phyloP scores from a whole-genome alignment of 2,113 vertebrate genomes.

The Pomatorhinus ruficollis region DNA sequence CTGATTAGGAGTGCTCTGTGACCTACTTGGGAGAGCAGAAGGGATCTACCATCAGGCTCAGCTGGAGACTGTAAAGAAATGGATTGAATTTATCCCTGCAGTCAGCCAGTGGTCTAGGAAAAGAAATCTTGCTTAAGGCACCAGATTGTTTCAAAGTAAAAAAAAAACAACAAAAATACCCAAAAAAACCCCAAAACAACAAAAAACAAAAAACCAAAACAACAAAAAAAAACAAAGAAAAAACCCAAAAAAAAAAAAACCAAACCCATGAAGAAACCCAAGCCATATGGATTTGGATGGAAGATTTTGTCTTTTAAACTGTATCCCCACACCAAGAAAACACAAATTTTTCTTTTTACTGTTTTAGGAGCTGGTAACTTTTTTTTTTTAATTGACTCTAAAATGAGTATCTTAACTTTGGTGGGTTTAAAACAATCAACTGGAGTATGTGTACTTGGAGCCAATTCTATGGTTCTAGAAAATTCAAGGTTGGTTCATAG shows the following conservation, averaged over 20 bases:
- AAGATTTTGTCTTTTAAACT: background rate
- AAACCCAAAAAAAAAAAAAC: no score
- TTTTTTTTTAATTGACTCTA: background rate
- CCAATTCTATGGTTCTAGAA: background rate
- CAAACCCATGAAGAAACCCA: no score
- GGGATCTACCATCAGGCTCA: background rate
- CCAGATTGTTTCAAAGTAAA: background rate
- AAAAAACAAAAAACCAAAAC: no score
- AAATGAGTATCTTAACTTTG: background rate
- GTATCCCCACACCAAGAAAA: background rate
- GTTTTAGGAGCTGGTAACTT: background rate
- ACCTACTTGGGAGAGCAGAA: background rate
- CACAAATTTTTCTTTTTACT: background rate
- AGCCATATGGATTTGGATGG: background rate
- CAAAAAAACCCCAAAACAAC: background rate
- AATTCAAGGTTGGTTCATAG: background rate
- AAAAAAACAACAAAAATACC: no score
- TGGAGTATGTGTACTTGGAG: background rate
- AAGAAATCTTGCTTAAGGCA: background rate
- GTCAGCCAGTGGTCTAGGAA: background rate
- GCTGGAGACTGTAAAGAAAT: background rate
- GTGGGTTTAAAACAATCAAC: background rate
- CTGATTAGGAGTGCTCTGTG: background rate
- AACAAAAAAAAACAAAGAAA: no score
- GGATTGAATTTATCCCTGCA: background rate